Conservation (phyloP, 2,888 invertebrate genomes). For the Sisyra nigra region DNA sequence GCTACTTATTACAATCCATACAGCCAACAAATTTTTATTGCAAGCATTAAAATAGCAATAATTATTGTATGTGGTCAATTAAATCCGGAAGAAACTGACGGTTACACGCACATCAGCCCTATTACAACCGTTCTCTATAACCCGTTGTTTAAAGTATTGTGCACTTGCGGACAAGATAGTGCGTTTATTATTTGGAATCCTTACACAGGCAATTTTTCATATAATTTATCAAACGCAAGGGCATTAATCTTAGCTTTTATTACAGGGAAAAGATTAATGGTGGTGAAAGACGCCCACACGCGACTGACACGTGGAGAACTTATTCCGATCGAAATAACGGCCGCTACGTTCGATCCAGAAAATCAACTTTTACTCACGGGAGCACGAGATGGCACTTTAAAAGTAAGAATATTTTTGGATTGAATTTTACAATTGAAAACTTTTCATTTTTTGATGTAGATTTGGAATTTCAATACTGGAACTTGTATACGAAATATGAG, state of each 20-base stretch:
- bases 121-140: constrained; percentile 63
- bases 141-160: constrained; percentile 52
- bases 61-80: constrained; percentile 47
- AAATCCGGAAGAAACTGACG: constrained; percentile 52
- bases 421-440: too few relatives aligned
- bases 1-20: constrained; percentile 46
- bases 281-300: constrained; percentile 55
- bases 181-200: constrained; percentile 73
- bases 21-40: constrained; percentile 49
- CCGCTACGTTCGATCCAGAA: constrained; percentile 60
- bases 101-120: constrained; percentile 50
- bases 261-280: constrained; percentile 45
- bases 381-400: constrained; percentile 60
- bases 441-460: constrained; percentile 23
- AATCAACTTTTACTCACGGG: constrained; percentile 60
- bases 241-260: neutral
- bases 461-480: constrained; percentile 78
- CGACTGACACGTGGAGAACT: constrained; percentile 46
- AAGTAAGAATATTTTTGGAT: constrained; percentile 30
- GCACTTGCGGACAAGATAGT: constrained; percentile 65
- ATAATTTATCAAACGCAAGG: neutral
- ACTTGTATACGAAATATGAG: constrained; percentile 51
- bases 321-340: constrained; percentile 55
- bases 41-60: constrained; percentile 44
- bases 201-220: constrained; percentile 33